Percentiles rank a stretch among this genome's conserved stretches.
Evolutionary conservation across 2,797 vertebrate species (phyloP).

Genomic region (Scomberomorus guttatus): DNA sequence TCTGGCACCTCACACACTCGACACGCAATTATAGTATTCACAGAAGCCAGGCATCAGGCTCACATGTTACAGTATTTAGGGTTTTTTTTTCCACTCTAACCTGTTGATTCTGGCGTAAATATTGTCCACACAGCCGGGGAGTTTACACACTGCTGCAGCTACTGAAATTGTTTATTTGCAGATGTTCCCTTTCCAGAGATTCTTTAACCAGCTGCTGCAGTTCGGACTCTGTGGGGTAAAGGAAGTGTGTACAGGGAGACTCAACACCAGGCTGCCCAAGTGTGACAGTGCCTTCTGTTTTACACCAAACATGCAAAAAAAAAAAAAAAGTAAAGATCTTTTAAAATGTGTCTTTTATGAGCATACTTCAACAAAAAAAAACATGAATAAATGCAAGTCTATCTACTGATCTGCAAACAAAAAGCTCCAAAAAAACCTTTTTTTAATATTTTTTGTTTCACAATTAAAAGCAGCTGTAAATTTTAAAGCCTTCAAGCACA

Average conservation of each 20-base stretch:
- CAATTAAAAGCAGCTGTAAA: not conserved
- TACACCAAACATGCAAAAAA: slow-evolving; percentile 16
- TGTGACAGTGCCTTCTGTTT: slow-evolving; percentile 38
- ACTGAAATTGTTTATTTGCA: slow-evolving; percentile 31
- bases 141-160: slow-evolving; percentile 58
- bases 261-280: slow-evolving; percentile 33
- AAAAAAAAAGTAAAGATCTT: not conserved
- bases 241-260: not conserved
- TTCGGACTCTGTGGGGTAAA: slow-evolving; percentile 18
- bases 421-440: not conserved
- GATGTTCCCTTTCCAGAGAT: not conserved
- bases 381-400: not conserved
- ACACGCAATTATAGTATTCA: slow-evolving; percentile 8
- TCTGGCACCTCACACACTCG: slow-evolving; percentile 9
- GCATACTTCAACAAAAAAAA: not conserved
- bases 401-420: not conserved
- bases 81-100: not conserved
- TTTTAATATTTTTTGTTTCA: not conserved
- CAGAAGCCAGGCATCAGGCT: slow-evolving; percentile 19
- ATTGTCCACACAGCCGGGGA: slow-evolving; percentile 27
- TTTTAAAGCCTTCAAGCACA: not conserved
- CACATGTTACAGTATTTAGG: not conserved
- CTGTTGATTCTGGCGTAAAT: slow-evolving; percentile 21
- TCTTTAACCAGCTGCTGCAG: slow-evolving; percentile 58
- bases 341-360: not conserved